Conservation (phyloP, 2,113 vertebrate species). For the Pavo muticus region DNA sequence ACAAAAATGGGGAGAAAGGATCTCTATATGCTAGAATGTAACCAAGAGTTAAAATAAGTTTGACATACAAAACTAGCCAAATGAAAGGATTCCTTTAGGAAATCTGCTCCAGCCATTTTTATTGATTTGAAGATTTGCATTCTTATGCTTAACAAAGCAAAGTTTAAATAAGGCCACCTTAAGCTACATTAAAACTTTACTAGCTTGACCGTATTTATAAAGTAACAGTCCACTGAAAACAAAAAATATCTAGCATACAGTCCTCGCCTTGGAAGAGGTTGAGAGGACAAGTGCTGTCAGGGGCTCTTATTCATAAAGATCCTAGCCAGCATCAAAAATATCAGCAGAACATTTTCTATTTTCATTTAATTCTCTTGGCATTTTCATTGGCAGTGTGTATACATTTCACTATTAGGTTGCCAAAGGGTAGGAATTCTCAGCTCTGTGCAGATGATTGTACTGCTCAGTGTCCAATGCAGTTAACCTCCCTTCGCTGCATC, state of each 20-base stretch:
- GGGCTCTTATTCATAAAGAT: neutral
- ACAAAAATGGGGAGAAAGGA: neutral
- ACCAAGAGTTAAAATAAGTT: neutral
- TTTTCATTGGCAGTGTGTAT: neutral
- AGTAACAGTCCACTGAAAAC: neutral
- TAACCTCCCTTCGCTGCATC: neutral
- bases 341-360: conserved; percentile 22
- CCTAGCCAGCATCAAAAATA: neutral
- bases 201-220: neutral
- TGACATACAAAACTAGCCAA: neutral
- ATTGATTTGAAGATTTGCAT: neutral
- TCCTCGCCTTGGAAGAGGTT: neutral
- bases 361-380: neutral
- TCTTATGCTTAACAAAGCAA: neutral
- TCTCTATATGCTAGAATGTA: neutral
- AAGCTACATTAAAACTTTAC: neutral
- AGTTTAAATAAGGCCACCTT: neutral
- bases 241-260: neutral
- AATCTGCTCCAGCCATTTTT: neutral
- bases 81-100: neutral
- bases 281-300: neutral
- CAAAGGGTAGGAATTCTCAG: neutral
- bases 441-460: neutral
- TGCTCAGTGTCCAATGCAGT: neutral
- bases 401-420: neutral